These are phyloP conservation scores for Amblyopsis rosae DNA, from an alignment of 2,113 vertebrate genomes.

Conservation along the genomic window DNA sequence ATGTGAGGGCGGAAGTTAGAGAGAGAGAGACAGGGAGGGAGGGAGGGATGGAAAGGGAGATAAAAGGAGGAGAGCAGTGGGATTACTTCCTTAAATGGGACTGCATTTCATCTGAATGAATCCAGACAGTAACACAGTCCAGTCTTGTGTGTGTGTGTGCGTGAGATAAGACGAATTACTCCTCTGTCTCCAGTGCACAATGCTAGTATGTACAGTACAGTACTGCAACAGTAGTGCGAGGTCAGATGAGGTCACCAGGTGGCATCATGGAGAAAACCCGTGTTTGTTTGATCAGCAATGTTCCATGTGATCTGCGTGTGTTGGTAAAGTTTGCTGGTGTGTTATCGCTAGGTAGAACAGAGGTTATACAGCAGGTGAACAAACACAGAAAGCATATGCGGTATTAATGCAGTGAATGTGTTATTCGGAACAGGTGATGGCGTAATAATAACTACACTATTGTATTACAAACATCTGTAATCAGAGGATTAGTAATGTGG, in stretches of 20 bases:
- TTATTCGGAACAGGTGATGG: no score
- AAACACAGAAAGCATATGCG: no score
- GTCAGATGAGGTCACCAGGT: constrained; percentile 52
- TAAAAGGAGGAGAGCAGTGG: neutral
- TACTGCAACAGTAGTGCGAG: neutral
- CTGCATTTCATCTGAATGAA: neutral
- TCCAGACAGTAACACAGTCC: neutral
- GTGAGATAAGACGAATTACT: neutral
- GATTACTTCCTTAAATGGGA: no score
- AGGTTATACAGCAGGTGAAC: no score
- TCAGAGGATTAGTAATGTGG: no score
- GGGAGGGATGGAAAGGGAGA: neutral
- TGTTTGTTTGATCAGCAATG: constrained; percentile 65
- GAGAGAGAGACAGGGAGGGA: constrained; percentile 9
- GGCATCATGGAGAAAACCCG: constrained; percentile 55
- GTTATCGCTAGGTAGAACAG: neutral
- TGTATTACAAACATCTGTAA: no score
- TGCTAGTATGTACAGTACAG: neutral
- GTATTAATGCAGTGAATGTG: no score
- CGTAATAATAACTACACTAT: no score
- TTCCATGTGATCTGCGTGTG: constrained; percentile 37
- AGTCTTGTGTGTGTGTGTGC: neutral
- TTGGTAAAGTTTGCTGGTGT: neutral
- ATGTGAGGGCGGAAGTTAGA: constrained; percentile 51
- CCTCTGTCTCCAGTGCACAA: neutral